Base-by-base conservation (phyloP, 2,797 vertebrate genomes). In the Gymnothorax javanicus region DNA sequence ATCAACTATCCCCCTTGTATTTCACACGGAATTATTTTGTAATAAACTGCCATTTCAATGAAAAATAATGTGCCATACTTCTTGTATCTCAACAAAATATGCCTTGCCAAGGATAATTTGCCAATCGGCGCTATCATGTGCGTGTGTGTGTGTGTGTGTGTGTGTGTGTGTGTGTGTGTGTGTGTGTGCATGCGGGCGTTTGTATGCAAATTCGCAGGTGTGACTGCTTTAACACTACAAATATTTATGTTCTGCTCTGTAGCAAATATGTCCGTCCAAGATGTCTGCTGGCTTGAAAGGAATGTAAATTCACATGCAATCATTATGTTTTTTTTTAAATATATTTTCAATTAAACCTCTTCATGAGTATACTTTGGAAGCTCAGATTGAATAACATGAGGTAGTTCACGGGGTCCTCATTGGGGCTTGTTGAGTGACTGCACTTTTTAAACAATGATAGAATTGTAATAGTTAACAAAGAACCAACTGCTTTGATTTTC, bases 41-140 rank as follows among this genome's bases (percentile, higher is more conserved):
- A 73, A 52, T 77, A 77, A 77, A 77, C 33, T 77, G 73, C 73
- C 73, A 77, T 77, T 77, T 52, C 15, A 77, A 52, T 50, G 69
- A 73, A 33, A 73, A 73, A 27, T 27, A 33, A 77, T 20, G 20
- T 77, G 33, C 33, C 0, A 5, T 23, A 7, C 23, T 17, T 9
- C 64, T 69, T 25, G 9, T 25, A 69, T 25, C 64, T n/a, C 64
- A 25, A n/a, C 23, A 69, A 25, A 25, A 69, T 69, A 25, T 69
- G 23, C 23, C 23, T 69, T 69, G 7, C 64, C 64, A 25, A 69
- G 33, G 71, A 73, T 15, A 25, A 4, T 13, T 50, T 50, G 50
- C 13, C 43, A 27, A 6, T 27, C 13, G 69, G n/a, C 0, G 23
- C n/a, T 69, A 69, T 27, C 7, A 64, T 69, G 27, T 71, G 27